Base-by-base conservation (phyloP, 2,888 invertebrate species). In the Volucella inflata region DNA sequence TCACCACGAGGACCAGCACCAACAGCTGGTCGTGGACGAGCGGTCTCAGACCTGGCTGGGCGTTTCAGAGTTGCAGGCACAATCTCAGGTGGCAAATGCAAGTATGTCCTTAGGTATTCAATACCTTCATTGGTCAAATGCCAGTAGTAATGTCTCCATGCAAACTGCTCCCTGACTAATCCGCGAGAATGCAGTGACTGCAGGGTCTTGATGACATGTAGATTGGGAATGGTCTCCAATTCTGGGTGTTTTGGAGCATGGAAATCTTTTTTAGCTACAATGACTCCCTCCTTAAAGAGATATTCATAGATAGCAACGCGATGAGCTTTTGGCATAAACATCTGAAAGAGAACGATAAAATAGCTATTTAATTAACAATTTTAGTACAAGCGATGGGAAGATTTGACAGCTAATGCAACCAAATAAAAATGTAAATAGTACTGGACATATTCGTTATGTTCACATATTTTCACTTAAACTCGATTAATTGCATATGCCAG, bases 301-400 rank as follows among this genome's bases (percentile, higher is more conserved):
- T 97, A 97, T 93, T 99, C 99, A 93, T 98, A 99, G 92, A 99
- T 99, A 89, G 97, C 94, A 89, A 97, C 96, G 91, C 98, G 96
- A 93, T 98, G 98, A 94, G 97, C 97, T 94, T 99, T 99, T 90
- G 99, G 98, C 98, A 99, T 99, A 98, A 99, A 98, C 99, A 99
- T 99, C 93, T 97, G 98, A 93, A 91, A 93, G 92, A 79, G 87
- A 79, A 88, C 85, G 84, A 83, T 79, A 81, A 53, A 71, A 83
- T 87, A 50, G 88, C 8, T 62, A 84, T 65, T 74, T 30, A 30
- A 55, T 16, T 46, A 17, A 50, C 51, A 21, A 46, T 72, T 48
- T 46, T 1, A 17, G 14, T 30, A 10, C 48, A 50, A n/a, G 57
- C 11, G 17, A n/a, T 11, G 51, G n/a, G 46, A 51, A 57, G 48